Base-by-base conservation (phyloP, 1,140 invertebrate genomes). In the Lysiphlebus fabarum region DNA sequence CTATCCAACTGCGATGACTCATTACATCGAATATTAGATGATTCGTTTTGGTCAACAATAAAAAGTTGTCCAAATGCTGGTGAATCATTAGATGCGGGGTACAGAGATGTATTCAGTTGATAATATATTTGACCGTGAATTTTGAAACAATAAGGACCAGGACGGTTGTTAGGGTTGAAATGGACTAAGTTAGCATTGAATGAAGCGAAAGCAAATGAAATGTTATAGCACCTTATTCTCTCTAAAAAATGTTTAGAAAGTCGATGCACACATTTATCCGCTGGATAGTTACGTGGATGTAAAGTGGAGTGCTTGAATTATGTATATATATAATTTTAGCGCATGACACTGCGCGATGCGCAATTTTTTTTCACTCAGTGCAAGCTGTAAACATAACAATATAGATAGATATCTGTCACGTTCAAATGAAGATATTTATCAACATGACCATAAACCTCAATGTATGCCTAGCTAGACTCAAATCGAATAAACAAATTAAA, bases 1-100 rank as follows among this genome's bases (percentile, higher is more conserved):
- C 37, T 34, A 59, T 53, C 33, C 33, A 48, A 48, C 33, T 14
- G 34, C 5, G 14, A 36, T 10, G 44, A 38, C 12, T 10, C 8
- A n/a, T 38, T n/a, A 44, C 9, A 43, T 7, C 48, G 58, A 47
- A 47, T 33, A 34, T 59, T 17, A 10, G 42, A 12, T 14, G 58
- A 40, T 53, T 51, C 58, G 42, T 47, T 47, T 14, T n/a, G n/a
- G 44, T 53, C 58, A 14, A 59, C 34, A 45, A 59, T 53, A 44
- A 59, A 59, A 26, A 59, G 34, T 44, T 59, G 50, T 7, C 58
- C 49, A 54, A 53, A 53, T 12, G 40, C 17, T 44, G 58, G 58
- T 34, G 6, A n/a, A 45, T 59, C 58, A 43, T 53, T 17, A 8
- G 40, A 12, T 38, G 50, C 5, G 0, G 58, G 58, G 26, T 53